Evolutionary conservation across 1,140 invertebrate species (phyloP).

Genomic region (Phymorhynchus buccinoides): DNA sequence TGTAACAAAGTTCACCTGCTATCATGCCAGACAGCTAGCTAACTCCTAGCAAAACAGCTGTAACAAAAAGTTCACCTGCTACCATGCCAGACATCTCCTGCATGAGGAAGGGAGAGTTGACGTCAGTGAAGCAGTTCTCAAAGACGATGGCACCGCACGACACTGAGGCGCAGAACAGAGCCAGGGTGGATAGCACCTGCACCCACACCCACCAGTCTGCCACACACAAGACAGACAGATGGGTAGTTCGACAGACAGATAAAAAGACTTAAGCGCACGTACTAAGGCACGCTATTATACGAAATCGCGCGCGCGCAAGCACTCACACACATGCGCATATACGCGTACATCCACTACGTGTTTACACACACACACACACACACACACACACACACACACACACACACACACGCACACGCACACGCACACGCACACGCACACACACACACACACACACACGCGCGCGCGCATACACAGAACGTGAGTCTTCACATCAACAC

Average conservation of each 20-base stretch:
- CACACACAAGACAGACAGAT: too few relatives aligned
- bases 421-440: background rate
- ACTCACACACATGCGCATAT: conserved; percentile 1
- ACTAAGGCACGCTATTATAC: background rate
- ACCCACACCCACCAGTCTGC: background rate
- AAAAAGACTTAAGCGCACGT: background rate
- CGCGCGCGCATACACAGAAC: background rate
- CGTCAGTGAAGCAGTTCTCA: conserved; percentile 4
- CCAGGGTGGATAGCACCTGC: background rate
- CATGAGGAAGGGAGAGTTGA: background rate
- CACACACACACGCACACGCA: conserved; percentile 8
- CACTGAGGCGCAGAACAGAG: background rate
- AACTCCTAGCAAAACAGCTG: too few relatives aligned
- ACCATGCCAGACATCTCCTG: background rate
- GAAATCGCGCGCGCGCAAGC: background rate
- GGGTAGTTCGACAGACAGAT: too few relatives aligned
- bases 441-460: background rate
- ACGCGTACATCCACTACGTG: background rate
- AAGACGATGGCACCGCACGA: background rate
- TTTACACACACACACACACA: background rate
- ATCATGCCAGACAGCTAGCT: too few relatives aligned
- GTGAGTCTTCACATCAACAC: too few relatives aligned
- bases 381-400: conserved; percentile 1
- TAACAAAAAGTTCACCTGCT: background rate
- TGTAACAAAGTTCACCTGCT: too few relatives aligned